Percentiles rank a stretch among this genome's conserved stretches.
These are phyloP conservation scores for Drosophila sproati DNA, from an alignment of 1,140 invertebrate species.

Conservation along the genomic window DNA sequence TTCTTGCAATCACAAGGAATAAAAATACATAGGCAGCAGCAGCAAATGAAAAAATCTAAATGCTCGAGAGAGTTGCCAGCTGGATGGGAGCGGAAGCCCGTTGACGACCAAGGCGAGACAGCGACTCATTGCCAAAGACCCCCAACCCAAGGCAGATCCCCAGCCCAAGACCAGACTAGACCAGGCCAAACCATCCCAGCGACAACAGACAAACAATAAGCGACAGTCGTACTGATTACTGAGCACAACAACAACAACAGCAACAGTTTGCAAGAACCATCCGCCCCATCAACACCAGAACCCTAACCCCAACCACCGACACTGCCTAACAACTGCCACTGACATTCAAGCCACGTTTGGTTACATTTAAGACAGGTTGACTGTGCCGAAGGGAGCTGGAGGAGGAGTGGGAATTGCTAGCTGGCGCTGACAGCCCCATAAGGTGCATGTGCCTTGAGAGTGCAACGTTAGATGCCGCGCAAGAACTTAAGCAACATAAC, in stretches of 20 bases:
- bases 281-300: conserved; percentile 1
- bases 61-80: conserved; percentile 9
- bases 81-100: conserved; percentile 2
- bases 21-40: conserved; percentile 50
- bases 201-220: conserved; percentile 75
- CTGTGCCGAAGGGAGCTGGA: neutral
- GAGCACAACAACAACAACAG: conserved; percentile 60
- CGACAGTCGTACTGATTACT: conserved; percentile 80
- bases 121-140: conserved; percentile 62
- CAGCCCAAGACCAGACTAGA: conserved; percentile 36
- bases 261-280: too few relatives aligned
- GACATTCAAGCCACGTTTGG: conserved; percentile 78
- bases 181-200: conserved; percentile 52
- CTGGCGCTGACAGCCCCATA: conserved; percentile 49
- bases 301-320: neutral
- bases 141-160: conserved; percentile 32
- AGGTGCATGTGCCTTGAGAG: conserved; percentile 78
- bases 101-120: conserved; percentile 56
- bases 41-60: conserved; percentile 44
- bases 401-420: neutral
- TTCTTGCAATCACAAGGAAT: conserved; percentile 45
- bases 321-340: conserved; percentile 43
- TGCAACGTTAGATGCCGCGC: conserved; percentile 70
- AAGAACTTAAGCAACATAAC: conserved; percentile 81
- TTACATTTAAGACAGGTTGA: conserved; percentile 68